These are phyloP conservation scores for Triplophysa tibetana DNA, from an alignment of 2,113 vertebrate genomes.

Conservation along the genomic window DNA sequence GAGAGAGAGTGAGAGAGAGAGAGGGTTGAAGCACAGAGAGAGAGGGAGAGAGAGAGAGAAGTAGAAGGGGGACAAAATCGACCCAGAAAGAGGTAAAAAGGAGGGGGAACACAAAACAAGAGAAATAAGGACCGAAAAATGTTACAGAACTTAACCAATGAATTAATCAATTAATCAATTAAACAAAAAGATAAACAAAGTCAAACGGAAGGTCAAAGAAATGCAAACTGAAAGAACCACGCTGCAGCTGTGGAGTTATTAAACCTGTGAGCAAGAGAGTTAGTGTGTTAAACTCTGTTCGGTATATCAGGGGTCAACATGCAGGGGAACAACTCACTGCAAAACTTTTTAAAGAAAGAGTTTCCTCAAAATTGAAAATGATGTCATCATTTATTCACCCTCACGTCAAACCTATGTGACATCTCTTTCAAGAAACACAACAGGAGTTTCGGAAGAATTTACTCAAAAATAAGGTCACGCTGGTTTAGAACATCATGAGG, in stretches of 20 bases:
- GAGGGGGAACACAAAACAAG: constrained; percentile 82
- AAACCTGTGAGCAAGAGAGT: constrained; percentile 43
- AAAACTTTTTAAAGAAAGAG: constrained; percentile 16
- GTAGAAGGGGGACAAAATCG: constrained; percentile 73
- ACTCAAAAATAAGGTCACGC: background rate
- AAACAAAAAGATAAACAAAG: constrained; percentile 65
- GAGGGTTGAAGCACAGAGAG: constrained; percentile 51
- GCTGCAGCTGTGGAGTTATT: constrained; percentile 56
- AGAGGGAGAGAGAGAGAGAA: constrained; percentile 59
- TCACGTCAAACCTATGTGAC: background rate
- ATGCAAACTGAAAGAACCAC: constrained; percentile 45
- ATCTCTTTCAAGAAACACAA: too few species aligned
- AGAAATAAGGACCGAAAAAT: constrained; percentile 89
- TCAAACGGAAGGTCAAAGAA: constrained; percentile 57
- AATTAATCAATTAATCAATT: constrained; percentile 48
- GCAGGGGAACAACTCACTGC: constrained; percentile 8
- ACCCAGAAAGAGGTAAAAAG: constrained; percentile 77
- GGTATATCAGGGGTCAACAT: constrained; percentile 16
- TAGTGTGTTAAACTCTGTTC: constrained; percentile 32
- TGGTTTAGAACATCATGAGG: background rate
- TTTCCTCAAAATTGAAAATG: constrained; percentile 3
- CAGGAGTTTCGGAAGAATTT: too few species aligned
- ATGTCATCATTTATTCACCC: background rate
- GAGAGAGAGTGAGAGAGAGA: constrained; percentile 64
- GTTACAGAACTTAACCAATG: constrained; percentile 70